phyloP scores from a whole-genome alignment of 2,113 vertebrate genomes.

The Dromaius novaehollandiae region DNA sequence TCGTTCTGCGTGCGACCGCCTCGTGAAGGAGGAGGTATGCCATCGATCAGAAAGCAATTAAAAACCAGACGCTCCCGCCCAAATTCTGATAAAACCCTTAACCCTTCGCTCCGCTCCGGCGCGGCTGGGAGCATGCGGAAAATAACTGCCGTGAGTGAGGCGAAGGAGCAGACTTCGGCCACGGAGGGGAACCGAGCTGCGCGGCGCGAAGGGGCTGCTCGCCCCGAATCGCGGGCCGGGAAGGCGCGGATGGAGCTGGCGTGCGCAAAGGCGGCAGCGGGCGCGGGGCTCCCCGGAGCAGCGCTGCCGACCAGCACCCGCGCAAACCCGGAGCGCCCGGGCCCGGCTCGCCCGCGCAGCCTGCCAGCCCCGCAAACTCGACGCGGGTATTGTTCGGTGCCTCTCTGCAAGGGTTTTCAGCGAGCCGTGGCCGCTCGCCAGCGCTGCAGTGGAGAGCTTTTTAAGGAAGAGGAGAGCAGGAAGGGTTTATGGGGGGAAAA shows the following conservation, averaged over 20 bases:
- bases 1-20: neutral
- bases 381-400: neutral
- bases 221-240: no score
- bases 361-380: neutral
- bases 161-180: no score
- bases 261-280: neutral
- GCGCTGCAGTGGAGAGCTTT: neutral
- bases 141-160: no score
- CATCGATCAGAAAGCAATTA: constrained; percentile 1
- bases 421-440: neutral
- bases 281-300: no score
- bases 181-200: no score
- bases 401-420: neutral
- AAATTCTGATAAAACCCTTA: neutral
- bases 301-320: no score
- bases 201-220: no score
- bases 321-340: neutral
- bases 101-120: neutral
- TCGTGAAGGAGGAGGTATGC: neutral
- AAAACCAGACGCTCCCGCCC: neutral
- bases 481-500: neutral
- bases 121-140: no score
- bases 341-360: no score
- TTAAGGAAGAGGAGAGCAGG: neutral
- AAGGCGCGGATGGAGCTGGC: no score